Percentiles rank a stretch among this genome's conserved stretches.
Evolutionary conservation across 2,888 invertebrate species (phyloP).

Genomic region (Exephanes ischioxanthus): DNA sequence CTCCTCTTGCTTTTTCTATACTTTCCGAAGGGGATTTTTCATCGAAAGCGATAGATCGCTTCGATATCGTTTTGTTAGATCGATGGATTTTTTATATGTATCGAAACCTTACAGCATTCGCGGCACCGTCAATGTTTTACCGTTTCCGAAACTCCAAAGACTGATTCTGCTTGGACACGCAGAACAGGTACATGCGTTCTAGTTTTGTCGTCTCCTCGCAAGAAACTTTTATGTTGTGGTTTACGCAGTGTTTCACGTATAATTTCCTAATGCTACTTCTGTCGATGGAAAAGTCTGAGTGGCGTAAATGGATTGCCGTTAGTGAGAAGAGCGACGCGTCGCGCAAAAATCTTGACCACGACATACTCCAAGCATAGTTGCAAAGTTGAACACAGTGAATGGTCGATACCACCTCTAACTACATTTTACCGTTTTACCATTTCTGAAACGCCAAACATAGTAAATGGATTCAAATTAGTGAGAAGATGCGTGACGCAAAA

Average conservation of each 20-base stretch:
- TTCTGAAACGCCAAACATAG: neutral
- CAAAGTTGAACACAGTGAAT: neutral
- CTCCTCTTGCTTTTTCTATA: neutral
- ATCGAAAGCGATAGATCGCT: neutral
- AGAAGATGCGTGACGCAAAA: too few relatives aligned
- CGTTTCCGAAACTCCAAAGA: neutral
- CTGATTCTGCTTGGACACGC: neutral
- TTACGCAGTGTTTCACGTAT: neutral
- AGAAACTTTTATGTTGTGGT: neutral
- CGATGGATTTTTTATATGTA: neutral
- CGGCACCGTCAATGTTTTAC: neutral
- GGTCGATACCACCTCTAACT: neutral
- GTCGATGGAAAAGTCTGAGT: too few relatives aligned
- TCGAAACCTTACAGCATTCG: neutral
- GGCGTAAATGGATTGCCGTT: conserved; percentile 5
- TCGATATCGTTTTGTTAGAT: conserved; percentile 11
- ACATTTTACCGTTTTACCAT: neutral
- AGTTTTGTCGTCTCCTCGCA: neutral
- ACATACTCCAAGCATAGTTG: neutral
- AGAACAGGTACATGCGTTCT: neutral
- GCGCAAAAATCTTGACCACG: neutral
- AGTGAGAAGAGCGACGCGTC: neutral
- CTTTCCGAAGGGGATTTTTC: conserved; percentile 11
- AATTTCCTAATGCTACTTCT: neutral
- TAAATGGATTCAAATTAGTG: too few relatives aligned